Percentiles rank a stretch among this genome's conserved stretches.
These are phyloP conservation scores for Acanthurus tractus DNA, from an alignment of 2,797 vertebrate genomes.

Conservation along the genomic window DNA sequence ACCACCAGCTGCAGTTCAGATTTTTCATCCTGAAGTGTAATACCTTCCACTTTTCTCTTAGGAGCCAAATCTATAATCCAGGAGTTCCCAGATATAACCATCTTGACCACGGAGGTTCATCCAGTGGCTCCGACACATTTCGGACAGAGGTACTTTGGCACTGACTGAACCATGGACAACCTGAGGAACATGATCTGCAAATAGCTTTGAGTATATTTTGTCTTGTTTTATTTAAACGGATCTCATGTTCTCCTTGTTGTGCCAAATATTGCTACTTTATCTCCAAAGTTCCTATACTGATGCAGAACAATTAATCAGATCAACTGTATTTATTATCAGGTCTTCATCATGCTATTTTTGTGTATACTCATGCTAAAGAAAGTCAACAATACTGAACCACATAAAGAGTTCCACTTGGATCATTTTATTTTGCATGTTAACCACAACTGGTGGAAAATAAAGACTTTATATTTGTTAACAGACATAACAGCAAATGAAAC, in stretches of 20 bases:
- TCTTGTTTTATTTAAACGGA: conserved; percentile 55
- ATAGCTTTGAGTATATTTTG: conserved; percentile 43
- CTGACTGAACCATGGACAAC: conserved; percentile 85
- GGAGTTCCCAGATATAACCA: conserved; percentile 99
- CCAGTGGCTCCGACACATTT: conserved; percentile 97
- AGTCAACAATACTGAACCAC: conserved; percentile 30
- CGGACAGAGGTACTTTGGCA: conserved; percentile 97
- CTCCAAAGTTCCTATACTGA: conserved; percentile 51
- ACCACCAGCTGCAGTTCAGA: too few species aligned
- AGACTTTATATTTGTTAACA: conserved; percentile 80
- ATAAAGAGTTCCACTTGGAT: conserved; percentile 56
- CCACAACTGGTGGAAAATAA: conserved; percentile 73
- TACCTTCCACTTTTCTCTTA: conserved; percentile 63
- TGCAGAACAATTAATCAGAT: conserved; percentile 11
- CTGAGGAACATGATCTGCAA: conserved; percentile 55
- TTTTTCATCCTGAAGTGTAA: neutral
- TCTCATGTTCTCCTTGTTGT: conserved; percentile 66
- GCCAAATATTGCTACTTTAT: conserved; percentile 62
- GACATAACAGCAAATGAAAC: conserved; percentile 56
- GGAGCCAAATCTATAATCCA: conserved; percentile 98
- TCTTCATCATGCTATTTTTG: conserved; percentile 40
- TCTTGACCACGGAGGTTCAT: conserved; percentile 96
- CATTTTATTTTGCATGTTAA: conserved; percentile 80
- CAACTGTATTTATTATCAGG: conserved; percentile 58
- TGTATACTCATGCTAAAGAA: conserved; percentile 35